A percentile compares a stretch with the other conserved stretches of the same genome.
Evolutionary conservation across 1,140 invertebrate genomes (phyloP).

Genomic region (Plutomurus gul): DNA sequence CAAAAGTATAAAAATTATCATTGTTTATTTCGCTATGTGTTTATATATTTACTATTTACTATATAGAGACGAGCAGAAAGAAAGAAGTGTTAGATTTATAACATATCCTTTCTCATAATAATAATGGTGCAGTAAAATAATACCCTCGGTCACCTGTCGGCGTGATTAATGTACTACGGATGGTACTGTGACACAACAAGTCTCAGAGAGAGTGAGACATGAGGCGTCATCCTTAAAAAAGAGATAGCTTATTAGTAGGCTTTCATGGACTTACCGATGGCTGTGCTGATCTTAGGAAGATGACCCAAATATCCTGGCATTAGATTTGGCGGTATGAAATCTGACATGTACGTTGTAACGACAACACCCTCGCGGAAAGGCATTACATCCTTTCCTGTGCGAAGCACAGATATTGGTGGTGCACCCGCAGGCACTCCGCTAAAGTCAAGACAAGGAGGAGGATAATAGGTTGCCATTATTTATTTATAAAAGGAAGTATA

Average conservation of each 20-base stretch:
- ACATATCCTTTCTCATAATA: too few relatives aligned
- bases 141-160: too few relatives aligned
- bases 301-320: conserved; percentile 46
- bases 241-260: too few relatives aligned
- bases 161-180: too few relatives aligned
- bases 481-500: background rate
- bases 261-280: conserved; percentile 39
- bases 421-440: background rate
- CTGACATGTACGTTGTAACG: conserved; percentile 42
- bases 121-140: too few relatives aligned
- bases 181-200: too few relatives aligned
- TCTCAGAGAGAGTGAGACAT: too few relatives aligned
- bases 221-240: too few relatives aligned
- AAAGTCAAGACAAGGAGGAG: conserved; percentile 38
- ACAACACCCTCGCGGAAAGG: conserved; percentile 40
- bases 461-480: conserved; percentile 31
- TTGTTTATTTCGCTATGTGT: too few relatives aligned
- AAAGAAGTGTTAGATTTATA: too few relatives aligned
- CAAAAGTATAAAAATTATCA: background rate
- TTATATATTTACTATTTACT: too few relatives aligned
- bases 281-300: conserved; percentile 24
- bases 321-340: conserved; percentile 44
- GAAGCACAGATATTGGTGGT: conserved; percentile 15
- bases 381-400: conserved; percentile 48
- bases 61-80: too few relatives aligned